Conservation (phyloP, 2,113 vertebrate genomes). For the Syngnathus typhle region DNA sequence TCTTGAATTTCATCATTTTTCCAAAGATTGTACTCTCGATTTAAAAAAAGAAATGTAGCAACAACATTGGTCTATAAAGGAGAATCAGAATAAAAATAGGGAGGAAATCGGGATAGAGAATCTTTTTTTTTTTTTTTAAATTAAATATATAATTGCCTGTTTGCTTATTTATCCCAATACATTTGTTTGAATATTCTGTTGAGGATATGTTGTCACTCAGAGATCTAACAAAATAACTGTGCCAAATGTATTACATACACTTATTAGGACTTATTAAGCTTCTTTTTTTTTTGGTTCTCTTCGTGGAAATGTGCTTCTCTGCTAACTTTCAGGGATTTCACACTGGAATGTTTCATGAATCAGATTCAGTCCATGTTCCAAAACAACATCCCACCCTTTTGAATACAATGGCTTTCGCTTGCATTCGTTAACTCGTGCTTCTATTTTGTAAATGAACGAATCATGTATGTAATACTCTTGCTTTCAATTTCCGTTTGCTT, state of each 20-base stretch:
- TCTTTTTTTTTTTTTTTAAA: conserved; percentile 46
- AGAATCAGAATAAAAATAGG: neutral
- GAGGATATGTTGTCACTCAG: conserved; percentile 32
- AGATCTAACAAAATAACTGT: conserved; percentile 60
- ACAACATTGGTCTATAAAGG: neutral
- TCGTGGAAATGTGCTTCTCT: conserved; percentile 41
- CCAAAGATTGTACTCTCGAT: conserved; percentile 49
- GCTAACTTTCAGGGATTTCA: conserved; percentile 64
- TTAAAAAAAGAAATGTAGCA: conserved; percentile 17
- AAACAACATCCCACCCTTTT: conserved; percentile 28
- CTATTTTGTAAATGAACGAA: conserved; percentile 47
- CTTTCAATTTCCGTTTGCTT: conserved; percentile 39
- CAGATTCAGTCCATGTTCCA: conserved; percentile 36
- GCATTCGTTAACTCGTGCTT: conserved; percentile 49
- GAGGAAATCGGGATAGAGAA: neutral
- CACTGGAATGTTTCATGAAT: conserved; percentile 52
- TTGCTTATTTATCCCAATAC: conserved; percentile 13
- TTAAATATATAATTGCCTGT: conserved; percentile 43
- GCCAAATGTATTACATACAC: conserved; percentile 46
- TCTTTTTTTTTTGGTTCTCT: conserved; percentile 43
- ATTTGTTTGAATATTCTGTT: conserved; percentile 23
- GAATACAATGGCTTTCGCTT: conserved; percentile 34
- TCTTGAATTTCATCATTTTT: conserved; percentile 34
- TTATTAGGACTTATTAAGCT: conserved; percentile 31
- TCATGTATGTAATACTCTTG: conserved; percentile 38